Evolutionary conservation across 2,888 invertebrate species (phyloP).

Genomic region (Empis stercorea): DNA sequence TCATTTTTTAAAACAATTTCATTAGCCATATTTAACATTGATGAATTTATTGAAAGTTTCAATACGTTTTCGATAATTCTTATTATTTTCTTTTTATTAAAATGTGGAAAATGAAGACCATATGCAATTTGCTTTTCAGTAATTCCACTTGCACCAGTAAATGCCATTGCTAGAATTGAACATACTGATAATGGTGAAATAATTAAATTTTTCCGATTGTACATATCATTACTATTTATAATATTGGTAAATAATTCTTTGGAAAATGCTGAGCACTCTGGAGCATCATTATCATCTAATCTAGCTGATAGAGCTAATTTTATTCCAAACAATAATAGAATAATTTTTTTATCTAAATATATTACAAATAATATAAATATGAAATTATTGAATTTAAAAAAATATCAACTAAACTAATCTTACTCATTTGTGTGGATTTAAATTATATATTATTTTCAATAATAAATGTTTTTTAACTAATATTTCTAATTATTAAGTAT

Average conservation of each 20-base stretch:
- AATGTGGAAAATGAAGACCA: slow-evolving; percentile 16
- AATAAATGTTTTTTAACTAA: too few relatives aligned
- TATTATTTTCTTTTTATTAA: slow-evolving; percentile 19
- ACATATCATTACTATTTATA: slow-evolving; percentile 4
- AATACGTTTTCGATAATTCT: slow-evolving; percentile 21
- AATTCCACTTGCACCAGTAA: slow-evolving; percentile 52
- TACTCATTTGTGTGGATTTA: too few relatives aligned
- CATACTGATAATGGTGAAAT: slow-evolving; percentile 46
- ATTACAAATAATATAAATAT: too few relatives aligned
- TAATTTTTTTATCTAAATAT: too few relatives aligned
- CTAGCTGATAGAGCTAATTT: too few relatives aligned
- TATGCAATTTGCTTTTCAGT: slow-evolving; percentile 23
- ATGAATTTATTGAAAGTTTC: slow-evolving; percentile 8
- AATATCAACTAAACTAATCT: too few relatives aligned
- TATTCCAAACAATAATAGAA: too few relatives aligned
- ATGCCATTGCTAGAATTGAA: slow-evolving; percentile 53
- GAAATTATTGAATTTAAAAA: too few relatives aligned
- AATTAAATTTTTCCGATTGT: slow-evolving; percentile 18
- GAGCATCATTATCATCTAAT: too few relatives aligned
- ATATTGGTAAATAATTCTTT: slow-evolving; percentile 19
- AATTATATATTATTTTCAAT: too few relatives aligned
- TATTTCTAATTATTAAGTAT: too few relatives aligned
- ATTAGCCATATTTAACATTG: slow-evolving; percentile 47
- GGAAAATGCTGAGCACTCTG: slow-evolving; percentile 16
- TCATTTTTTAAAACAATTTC: slow-evolving; percentile 52